Conservation (phyloP, 2,113 vertebrate genomes). For the Pelmatolapia mariae region DNA sequence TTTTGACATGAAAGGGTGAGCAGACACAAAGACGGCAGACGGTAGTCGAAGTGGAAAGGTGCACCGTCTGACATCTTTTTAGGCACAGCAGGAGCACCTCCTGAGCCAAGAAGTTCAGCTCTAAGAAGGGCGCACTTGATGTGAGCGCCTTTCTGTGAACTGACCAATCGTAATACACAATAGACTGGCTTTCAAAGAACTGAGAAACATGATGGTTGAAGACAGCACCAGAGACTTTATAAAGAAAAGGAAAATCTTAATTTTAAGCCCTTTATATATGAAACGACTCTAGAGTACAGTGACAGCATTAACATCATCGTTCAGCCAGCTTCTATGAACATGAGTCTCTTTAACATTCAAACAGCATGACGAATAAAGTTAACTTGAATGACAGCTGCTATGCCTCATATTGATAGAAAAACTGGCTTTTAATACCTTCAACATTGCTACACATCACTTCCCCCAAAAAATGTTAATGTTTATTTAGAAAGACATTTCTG, state of each 20-base stretch:
- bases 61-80: constrained; percentile 16
- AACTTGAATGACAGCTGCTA: neutral
- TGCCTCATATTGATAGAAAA: neutral
- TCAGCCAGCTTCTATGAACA: neutral
- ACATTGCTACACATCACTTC: neutral
- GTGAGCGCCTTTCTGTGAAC: neutral
- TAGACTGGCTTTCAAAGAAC: neutral
- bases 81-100: constrained; percentile 32
- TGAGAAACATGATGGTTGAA: neutral
- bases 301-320: neutral
- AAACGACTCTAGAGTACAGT: neutral
- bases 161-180: neutral
- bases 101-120: neutral
- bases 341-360: neutral
- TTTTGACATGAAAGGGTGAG: constrained; percentile 36
- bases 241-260: neutral
- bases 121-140: neutral
- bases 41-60: neutral
- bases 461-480: neutral
- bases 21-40: constrained; percentile 21
- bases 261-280: neutral
- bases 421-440: neutral
- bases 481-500: neutral
- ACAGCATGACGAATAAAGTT: neutral
- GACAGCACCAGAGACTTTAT: neutral